Conservation (phyloP, 2,888 invertebrate species). For the Selenia dentaria region DNA sequence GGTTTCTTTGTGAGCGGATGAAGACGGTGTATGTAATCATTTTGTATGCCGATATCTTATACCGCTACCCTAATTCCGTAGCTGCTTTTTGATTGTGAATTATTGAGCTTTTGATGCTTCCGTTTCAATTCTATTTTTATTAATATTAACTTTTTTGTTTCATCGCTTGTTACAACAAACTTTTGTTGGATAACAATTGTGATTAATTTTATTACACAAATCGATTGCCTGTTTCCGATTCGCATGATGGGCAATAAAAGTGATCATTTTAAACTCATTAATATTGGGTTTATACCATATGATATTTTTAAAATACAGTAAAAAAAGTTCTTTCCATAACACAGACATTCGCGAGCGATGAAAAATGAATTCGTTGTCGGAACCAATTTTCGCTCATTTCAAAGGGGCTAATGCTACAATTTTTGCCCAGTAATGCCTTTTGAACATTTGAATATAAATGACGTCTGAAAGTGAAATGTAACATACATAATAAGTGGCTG, state of each 20-base stretch:
- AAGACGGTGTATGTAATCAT: conserved; percentile 80
- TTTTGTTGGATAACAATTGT: conserved; percentile 16
- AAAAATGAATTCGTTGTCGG: conserved; percentile 60
- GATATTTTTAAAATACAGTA: conserved; percentile 22
- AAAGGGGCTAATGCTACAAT: conserved; percentile 80
- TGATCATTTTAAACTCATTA: no score
- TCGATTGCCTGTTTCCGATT: no score
- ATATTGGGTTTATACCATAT: no score
- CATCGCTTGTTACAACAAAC: conserved; percentile 4
- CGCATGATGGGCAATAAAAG: no score
- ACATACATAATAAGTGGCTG: conserved; percentile 85
- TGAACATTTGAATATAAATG: conserved; percentile 85
- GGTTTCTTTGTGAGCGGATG: conserved; percentile 78
- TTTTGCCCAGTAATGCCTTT: conserved; percentile 83
- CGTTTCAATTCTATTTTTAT: conserved; percentile 71
- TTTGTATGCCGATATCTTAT: conserved; percentile 75
- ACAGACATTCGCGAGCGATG: conserved; percentile 42
- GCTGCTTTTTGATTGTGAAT: conserved; percentile 80
- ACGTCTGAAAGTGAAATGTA: conserved; percentile 85
- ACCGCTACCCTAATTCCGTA: conserved; percentile 79
- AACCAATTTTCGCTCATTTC: conserved; percentile 73
- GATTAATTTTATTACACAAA: conserved; percentile 5
- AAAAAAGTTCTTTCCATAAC: conserved; percentile 31
- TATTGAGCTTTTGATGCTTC: conserved; percentile 77
- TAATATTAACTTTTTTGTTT: conserved; percentile 60